These are phyloP conservation scores for Dyspetes luteomarginatus DNA, from an alignment of 2,888 invertebrate genomes.

Conservation along the genomic window DNA sequence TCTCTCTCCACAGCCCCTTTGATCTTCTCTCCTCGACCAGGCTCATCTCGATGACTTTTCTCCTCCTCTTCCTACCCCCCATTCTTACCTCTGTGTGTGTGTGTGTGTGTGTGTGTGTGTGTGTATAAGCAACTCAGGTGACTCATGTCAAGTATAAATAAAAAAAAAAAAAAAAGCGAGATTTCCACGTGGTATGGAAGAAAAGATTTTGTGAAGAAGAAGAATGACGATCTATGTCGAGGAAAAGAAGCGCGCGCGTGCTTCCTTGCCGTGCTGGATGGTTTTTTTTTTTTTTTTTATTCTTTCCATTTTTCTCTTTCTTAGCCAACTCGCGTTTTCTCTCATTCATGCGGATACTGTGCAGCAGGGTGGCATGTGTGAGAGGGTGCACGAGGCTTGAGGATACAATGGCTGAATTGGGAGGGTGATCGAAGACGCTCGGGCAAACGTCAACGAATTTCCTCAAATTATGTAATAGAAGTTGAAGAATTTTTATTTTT, in stretches of 20 bases:
- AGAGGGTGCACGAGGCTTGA: slow-evolving; percentile 25
- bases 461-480: slow-evolving; percentile 48
- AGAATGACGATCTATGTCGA: slow-evolving; percentile 29
- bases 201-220: slow-evolving; percentile 41
- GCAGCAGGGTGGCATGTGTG: not conserved
- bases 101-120: too few species aligned
- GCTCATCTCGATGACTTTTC: slow-evolving; percentile 12
- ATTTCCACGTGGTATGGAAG: slow-evolving; percentile 49
- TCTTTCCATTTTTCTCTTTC: slow-evolving; percentile 32
- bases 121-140: slow-evolving; percentile 47
- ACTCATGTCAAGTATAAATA: slow-evolving; percentile 59
- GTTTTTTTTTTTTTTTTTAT: slow-evolving; percentile 26
- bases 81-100: slow-evolving; percentile 13
- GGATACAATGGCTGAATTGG: slow-evolving; percentile 24
- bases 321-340: slow-evolving; percentile 33
- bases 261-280: not conserved
- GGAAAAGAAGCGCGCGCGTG: slow-evolving; percentile 56
- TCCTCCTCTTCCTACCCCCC: not conserved
- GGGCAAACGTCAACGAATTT: slow-evolving; percentile 32
- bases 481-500: not conserved
- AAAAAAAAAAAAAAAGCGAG: slow-evolving; percentile 37
- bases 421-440: slow-evolving; percentile 42
- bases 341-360: slow-evolving; percentile 9
- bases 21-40: slow-evolving; percentile 46
- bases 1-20: too few species aligned